Conservation (phyloP, 2,888 invertebrate species). For the Anthoptus insignis region DNA sequence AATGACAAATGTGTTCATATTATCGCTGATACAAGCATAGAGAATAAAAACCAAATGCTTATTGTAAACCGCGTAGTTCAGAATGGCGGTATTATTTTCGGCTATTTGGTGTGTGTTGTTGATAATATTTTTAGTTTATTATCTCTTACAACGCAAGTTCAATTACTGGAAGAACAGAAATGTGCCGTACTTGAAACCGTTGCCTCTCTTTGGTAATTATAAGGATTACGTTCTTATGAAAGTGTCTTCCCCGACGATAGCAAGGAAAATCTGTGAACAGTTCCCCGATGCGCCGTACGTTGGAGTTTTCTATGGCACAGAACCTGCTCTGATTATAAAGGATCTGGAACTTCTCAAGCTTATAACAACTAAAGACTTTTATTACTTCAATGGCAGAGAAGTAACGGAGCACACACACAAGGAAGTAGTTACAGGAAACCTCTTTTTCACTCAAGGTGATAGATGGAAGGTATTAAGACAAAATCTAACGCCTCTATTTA, state of each 20-base stretch:
- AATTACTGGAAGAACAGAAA: constrained; percentile 66
- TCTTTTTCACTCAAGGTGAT: constrained; percentile 66
- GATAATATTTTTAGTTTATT: constrained; percentile 30
- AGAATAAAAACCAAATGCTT: too few relatives aligned
- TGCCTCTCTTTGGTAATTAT: constrained; percentile 67
- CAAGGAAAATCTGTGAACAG: constrained; percentile 58
- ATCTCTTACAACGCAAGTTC: constrained; percentile 31
- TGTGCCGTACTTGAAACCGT: constrained; percentile 58
- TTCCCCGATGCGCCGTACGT: constrained; percentile 65
- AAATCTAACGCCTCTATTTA: constrained; percentile 68
- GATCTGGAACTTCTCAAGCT: constrained; percentile 66
- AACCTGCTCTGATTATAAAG: constrained; percentile 65
- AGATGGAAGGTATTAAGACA: constrained; percentile 70
- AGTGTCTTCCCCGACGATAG: constrained; percentile 53
- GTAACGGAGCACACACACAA: constrained; percentile 56
- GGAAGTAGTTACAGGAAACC: constrained; percentile 59
- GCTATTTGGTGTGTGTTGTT: too few relatives aligned
- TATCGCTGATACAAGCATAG: too few relatives aligned
- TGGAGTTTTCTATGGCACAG: constrained; percentile 68
- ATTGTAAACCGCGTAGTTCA: too few relatives aligned
- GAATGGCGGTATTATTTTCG: too few relatives aligned
- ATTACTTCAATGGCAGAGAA: constrained; percentile 69
- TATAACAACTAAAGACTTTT: constrained; percentile 67
- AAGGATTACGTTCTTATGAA: constrained; percentile 58
- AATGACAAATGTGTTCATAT: too few relatives aligned